Evolutionary conservation across 2,797 vertebrate species (phyloP).

Genomic region (Brachyrhaphis roseni): DNA sequence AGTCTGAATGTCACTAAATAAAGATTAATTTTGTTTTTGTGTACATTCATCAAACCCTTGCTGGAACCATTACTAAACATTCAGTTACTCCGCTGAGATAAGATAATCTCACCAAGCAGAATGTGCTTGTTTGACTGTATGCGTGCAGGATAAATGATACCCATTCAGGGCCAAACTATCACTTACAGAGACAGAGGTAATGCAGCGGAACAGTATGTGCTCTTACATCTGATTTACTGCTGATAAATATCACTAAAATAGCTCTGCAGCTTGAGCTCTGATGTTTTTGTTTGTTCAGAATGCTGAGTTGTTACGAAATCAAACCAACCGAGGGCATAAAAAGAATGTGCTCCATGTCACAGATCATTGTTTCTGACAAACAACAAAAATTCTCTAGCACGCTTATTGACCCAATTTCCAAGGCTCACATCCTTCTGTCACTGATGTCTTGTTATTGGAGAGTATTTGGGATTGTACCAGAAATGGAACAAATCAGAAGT

Average conservation of each 20-base stretch:
- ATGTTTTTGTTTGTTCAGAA: constrained; percentile 19
- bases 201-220: constrained; percentile 5
- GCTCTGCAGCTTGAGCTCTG: constrained; percentile 15
- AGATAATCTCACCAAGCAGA: constrained; percentile 20
- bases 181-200: constrained; percentile 21
- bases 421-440: constrained; percentile 7
- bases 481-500: neutral
- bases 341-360: constrained; percentile 12
- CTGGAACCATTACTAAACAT: constrained; percentile 15
- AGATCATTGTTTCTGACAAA: constrained; percentile 36
- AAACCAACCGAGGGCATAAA: constrained; percentile 21
- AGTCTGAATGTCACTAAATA: constrained; percentile 9
- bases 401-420: constrained; percentile 7
- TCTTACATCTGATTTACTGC: constrained; percentile 34
- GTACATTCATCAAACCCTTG: constrained; percentile 9
- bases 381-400: constrained; percentile 4
- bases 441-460: constrained; percentile 16
- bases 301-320: constrained; percentile 11
- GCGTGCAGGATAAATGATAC: constrained; percentile 10
- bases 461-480: neutral
- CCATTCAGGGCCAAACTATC: constrained; percentile 18
- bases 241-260: constrained; percentile 45
- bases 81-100: constrained; percentile 12
- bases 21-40: neutral
- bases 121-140: constrained; percentile 21